Base-by-base conservation (phyloP, 2,888 invertebrate genomes). In the Podabrus alpinus region DNA sequence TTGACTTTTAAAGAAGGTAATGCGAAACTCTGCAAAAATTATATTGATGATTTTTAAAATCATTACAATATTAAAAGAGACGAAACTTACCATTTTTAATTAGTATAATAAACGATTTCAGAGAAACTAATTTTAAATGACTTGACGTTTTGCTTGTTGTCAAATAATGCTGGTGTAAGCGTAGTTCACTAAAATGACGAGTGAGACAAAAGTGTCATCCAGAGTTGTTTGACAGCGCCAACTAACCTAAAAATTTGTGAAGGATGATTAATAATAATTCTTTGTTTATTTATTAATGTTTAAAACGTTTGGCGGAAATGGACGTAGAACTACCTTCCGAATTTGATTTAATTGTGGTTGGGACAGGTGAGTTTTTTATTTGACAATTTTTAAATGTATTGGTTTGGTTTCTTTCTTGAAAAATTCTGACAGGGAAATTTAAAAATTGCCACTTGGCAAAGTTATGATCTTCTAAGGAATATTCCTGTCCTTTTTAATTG, bases 271-370 rank as follows among this genome's bases (percentile, higher is more conserved):
- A 45, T 2, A 2, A 4, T 45, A 45, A 45, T n/a, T 45, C 45
- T 45, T n/a, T n/a, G n/a, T 45, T 29, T 45, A n/a, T n/a, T n/a
- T 45, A n/a, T n/a, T 45, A n/a, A 2, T n/a, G n/a, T 45, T 45
- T 45, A n/a, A n/a, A n/a, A n/a, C 2, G 9, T 45, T 45, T 2
- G 9, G 9, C n/a, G 7, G 70, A 19, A 9, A 81, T 81, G 81
- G 81, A 81, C 19, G 76, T 94, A 89, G 93, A 94, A 86, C 90
- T 97, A 85, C 97, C 97, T 75, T 92, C 92, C 78, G 93, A 95
- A 85, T 97, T 95, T 88, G 96, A 97, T 90, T 91, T 97, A 84
- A 92, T 97, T 84, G 94, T 97, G 72, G 91, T 97, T 74, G 97
- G 97, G 82, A 97, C 97, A 86, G 97, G 96, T 95, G 90, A 88